Percentiles rank a stretch among this genome's conserved stretches.
Evolutionary conservation across 2,797 vertebrate species (phyloP).

Genomic region (Mareca strepera): DNA sequence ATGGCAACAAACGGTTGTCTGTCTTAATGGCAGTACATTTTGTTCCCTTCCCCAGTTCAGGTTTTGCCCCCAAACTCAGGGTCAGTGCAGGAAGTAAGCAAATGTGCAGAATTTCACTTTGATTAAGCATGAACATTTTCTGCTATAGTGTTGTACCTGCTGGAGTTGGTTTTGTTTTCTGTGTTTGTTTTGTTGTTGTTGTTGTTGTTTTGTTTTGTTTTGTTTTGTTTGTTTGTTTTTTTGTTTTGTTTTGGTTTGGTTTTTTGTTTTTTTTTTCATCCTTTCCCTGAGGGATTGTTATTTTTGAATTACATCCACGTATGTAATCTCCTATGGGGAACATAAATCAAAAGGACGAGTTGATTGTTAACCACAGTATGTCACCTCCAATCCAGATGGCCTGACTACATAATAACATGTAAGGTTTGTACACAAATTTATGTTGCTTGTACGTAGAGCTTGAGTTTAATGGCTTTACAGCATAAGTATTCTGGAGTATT

Average conservation of each 20-base stretch:
- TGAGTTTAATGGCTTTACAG: neutral
- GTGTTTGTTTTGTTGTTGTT: neutral
- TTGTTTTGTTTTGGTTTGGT: neutral
- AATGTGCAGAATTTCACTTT: neutral
- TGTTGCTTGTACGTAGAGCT: neutral
- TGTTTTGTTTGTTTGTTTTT: neutral
- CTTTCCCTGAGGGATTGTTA: neutral
- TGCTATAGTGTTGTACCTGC: neutral
- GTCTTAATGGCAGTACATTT: neutral
- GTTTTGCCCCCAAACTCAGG: neutral
- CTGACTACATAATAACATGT: neutral
- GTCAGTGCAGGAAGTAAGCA: neutral
- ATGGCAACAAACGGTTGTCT: neutral
- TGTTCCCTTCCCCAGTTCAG: neutral
- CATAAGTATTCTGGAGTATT: neutral
- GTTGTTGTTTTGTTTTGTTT: neutral
- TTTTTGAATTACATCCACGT: neutral
- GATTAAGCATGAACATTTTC: neutral
- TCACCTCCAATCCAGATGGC: neutral
- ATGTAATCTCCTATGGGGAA: neutral
- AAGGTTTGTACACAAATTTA: neutral
- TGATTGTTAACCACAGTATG: neutral
- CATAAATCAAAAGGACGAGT: neutral
- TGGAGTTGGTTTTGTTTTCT: neutral
- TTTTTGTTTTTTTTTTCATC: neutral